Conservation (phyloP, 1,140 invertebrate genomes). For the Yoshiicerus persimilis region DNA sequence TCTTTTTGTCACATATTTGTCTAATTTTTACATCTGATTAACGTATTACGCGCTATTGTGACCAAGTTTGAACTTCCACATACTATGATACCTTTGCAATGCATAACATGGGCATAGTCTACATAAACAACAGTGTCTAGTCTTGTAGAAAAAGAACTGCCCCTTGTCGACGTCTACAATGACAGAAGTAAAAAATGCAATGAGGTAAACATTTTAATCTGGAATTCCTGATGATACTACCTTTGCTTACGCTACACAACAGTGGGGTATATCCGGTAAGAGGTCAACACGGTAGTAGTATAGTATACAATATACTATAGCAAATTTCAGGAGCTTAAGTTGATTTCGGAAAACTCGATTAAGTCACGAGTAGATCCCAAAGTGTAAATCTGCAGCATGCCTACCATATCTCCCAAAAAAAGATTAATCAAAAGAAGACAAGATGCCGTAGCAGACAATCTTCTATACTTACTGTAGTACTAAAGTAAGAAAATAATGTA, state of each 20-base stretch:
- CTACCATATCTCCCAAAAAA: neutral
- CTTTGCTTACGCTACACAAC: too few relatives aligned
- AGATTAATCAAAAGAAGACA: neutral
- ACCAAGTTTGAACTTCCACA: too few relatives aligned
- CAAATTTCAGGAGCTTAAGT: neutral
- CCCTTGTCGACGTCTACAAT: neutral
- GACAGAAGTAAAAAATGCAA: neutral
- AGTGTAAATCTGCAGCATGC: neutral
- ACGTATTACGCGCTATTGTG: too few relatives aligned
- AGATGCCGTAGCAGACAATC: neutral
- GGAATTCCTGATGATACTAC: too few relatives aligned
- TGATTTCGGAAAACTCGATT: neutral
- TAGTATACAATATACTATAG: too few relatives aligned
- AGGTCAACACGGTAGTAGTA: too few relatives aligned
- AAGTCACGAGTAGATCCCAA: neutral
- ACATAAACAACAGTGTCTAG: too few relatives aligned
- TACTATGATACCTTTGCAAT: too few relatives aligned
- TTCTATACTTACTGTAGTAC: neutral
- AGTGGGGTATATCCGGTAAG: too few relatives aligned
- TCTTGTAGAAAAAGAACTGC: neutral
- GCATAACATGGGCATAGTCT: too few relatives aligned
- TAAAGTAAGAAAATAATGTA: neutral
- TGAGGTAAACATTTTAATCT: neutral
- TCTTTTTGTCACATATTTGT: too few relatives aligned
- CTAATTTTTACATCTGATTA: too few relatives aligned